Conservation (phyloP, 2,113 vertebrate genomes). For the Trogon melanurus region DNA sequence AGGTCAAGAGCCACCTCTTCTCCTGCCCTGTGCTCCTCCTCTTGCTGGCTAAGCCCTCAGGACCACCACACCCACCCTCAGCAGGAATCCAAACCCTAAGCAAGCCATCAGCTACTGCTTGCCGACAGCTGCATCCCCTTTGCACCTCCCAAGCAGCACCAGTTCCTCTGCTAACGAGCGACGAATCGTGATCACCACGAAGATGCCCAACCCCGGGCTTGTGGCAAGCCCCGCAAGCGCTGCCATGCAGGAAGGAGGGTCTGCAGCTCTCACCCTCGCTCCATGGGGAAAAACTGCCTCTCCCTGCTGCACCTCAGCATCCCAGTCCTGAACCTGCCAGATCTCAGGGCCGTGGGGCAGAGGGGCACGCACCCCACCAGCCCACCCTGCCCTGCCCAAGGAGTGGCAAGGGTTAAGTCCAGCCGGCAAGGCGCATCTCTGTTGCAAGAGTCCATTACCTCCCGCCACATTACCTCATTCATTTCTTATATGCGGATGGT, state of each 20-base stretch:
- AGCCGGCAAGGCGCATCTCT: slow-evolving; percentile 82
- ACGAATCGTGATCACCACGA: neutral
- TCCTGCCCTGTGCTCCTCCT: neutral
- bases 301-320: neutral
- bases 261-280: neutral
- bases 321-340: accelerated
- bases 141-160: neutral
- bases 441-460: slow-evolving; percentile 95
- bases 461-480: slow-evolving; percentile 93
- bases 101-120: accelerated
- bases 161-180: accelerated
- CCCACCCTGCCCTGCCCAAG: accelerated
- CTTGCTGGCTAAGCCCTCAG: neutral
- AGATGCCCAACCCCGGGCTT: neutral
- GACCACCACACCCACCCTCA: neutral
- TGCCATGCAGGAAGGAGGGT: accelerated
- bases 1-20: neutral
- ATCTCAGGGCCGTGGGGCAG: neutral
- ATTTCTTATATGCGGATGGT: slow-evolving; percentile 94
- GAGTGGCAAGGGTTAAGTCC: slow-evolving; percentile 80
- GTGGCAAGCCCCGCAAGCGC: neutral
- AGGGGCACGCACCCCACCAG: accelerated
- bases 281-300: neutral
- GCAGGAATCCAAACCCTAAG: neutral
- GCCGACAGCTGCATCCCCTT: accelerated